Evolutionary conservation across 2,113 vertebrate species (phyloP).

Genomic region (Hypanus sabinus): DNA sequence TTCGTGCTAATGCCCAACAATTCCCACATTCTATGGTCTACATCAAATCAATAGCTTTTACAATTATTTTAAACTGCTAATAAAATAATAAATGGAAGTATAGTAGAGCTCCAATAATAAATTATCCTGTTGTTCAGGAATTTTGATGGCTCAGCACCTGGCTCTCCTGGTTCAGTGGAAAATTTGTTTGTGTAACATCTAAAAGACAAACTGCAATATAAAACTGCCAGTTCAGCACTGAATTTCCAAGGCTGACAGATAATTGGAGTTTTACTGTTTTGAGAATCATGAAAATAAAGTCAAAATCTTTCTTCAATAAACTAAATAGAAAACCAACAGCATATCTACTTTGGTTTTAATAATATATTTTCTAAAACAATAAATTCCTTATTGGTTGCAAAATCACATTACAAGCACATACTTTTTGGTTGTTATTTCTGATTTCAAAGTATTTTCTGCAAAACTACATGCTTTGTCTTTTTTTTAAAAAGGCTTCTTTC

Average conservation of each 20-base stretch:
- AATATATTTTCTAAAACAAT: constrained; percentile 76
- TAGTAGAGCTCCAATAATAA: too few relatives aligned
- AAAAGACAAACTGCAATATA: too few relatives aligned
- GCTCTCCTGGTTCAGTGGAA: too few relatives aligned
- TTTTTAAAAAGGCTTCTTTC: background rate
- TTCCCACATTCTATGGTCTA: background rate
- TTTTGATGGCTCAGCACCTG: too few relatives aligned
- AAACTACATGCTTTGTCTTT: background rate
- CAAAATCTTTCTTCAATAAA: background rate
- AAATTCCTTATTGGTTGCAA: constrained; percentile 81
- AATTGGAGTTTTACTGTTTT: background rate
- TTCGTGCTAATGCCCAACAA: background rate
- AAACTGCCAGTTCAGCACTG: too few relatives aligned
- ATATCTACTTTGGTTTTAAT: background rate
- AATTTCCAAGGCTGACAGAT: too few relatives aligned
- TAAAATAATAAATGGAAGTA: background rate
- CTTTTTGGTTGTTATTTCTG: background rate
- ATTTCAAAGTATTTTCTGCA: background rate
- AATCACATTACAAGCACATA: background rate
- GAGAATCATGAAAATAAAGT: background rate
- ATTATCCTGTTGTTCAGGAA: too few relatives aligned
- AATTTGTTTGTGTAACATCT: too few relatives aligned
- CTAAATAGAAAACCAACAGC: background rate
- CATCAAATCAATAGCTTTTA: background rate
- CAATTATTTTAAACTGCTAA: background rate